Evolutionary conservation across 2,113 vertebrate genomes (phyloP).

Genomic region (Acanthochromis polyacanthus): DNA sequence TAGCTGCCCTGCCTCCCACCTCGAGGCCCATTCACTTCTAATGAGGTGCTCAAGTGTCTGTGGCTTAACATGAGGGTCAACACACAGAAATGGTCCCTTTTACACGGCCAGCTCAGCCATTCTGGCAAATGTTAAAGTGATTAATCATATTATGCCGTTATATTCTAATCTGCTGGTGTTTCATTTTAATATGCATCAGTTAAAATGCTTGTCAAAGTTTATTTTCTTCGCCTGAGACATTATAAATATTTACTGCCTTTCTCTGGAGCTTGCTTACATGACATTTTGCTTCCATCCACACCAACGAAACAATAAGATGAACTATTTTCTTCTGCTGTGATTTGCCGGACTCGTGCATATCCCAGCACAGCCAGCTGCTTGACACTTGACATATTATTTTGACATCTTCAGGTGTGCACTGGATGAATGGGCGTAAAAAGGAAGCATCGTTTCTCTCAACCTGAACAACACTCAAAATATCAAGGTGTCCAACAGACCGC

Average conservation of each 20-base stretch:
- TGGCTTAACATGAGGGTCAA: conserved; percentile 76
- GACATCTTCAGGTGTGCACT: conserved; percentile 33
- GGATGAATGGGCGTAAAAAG: conserved; percentile 35
- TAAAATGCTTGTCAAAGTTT: conserved; percentile 16
- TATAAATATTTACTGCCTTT: conserved; percentile 23
- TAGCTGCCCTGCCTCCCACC: conserved; percentile 75
- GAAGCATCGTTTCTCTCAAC: conserved; percentile 25
- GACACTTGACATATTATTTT: conserved; percentile 34
- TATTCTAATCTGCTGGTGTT: conserved; percentile 41
- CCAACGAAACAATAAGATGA: background rate
- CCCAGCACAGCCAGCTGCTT: background rate
- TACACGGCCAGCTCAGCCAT: conserved; percentile 28
- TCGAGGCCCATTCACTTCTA: conserved; percentile 79
- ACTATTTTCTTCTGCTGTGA: conserved; percentile 11
- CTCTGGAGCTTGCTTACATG: background rate
- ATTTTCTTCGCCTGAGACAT: background rate
- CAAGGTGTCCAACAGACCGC: background rate
- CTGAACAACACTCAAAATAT: conserved; percentile 39
- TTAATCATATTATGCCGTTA: conserved; percentile 46
- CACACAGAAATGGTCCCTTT: conserved; percentile 57
- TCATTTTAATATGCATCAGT: conserved; percentile 41
- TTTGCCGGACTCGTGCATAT: background rate
- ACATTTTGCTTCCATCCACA: conserved; percentile 14
- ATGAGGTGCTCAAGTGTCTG: conserved; percentile 80
- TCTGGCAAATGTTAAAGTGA: conserved; percentile 34